Percentiles rank a stretch among this genome's conserved stretches.
Evolutionary conservation across 2,888 invertebrate species (phyloP).

Genomic region (Digitonthophagus gazella): DNA sequence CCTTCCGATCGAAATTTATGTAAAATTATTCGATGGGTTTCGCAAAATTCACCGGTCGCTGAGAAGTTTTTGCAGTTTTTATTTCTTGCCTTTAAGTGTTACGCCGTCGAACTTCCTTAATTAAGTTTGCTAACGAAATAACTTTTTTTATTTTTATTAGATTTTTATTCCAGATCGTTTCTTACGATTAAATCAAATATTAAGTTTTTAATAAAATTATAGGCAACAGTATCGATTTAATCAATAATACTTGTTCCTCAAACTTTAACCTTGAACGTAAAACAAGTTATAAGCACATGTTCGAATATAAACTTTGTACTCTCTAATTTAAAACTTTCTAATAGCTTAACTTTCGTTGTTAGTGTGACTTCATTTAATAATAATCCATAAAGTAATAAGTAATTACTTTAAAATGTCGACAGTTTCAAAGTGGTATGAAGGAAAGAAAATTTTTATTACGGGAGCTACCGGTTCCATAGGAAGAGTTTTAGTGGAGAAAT

Average conservation of each 20-base stretch:
- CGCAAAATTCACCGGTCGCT: neutral
- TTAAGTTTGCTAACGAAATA: neutral
- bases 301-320: too few relatives aligned
- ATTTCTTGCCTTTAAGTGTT: neutral
- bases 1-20: neutral
- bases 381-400: neutral
- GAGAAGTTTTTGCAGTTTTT: neutral
- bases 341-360: neutral
- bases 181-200: too few relatives aligned
- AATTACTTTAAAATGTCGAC: neutral
- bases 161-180: neutral
- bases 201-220: too few relatives aligned
- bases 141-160: neutral
- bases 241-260: too few relatives aligned
- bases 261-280: too few relatives aligned
- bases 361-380: neutral
- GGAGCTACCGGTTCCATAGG: conserved; percentile 9
- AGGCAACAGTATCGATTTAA: too few relatives aligned
- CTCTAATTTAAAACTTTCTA: too few relatives aligned
- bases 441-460: neutral
- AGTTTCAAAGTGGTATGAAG: conserved; percentile 1
- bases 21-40: neutral
- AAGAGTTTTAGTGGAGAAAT: conserved; percentile 8
- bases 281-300: too few relatives aligned
- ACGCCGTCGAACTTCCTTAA: neutral